These are phyloP conservation scores for Neuroterus valhalla DNA, from an alignment of 1,140 invertebrate genomes.

Conservation along the genomic window DNA sequence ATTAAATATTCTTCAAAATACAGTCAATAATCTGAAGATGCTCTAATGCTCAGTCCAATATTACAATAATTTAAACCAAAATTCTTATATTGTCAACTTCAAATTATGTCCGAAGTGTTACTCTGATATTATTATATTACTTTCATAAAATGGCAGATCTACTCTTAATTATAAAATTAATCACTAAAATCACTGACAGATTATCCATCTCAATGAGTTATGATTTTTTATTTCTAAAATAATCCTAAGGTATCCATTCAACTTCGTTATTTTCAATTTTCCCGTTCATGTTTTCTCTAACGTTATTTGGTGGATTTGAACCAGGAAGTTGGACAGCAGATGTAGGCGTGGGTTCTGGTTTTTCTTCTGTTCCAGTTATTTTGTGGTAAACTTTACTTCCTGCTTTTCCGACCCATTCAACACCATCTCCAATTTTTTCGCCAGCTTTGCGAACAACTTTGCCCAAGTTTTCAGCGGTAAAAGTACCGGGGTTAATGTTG, in stretches of 20 bases:
- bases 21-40: no score
- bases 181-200: background rate
- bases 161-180: no score
- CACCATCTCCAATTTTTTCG: conserved; percentile 81
- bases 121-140: no score
- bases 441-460: conserved; percentile 83
- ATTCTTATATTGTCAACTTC: no score
- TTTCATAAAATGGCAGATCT: no score
- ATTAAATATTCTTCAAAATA: no score
- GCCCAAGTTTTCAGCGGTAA: conserved; percentile 82
- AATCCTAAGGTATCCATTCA: conserved; percentile 69
- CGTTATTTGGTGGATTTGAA: conserved; percentile 9
- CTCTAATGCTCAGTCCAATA: no score
- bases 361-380: conserved; percentile 64
- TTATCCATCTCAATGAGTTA: background rate
- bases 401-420: conserved; percentile 76
- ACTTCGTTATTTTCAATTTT: conserved; percentile 70
- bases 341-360: conserved; percentile 38
- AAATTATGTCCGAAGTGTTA: no score
- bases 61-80: no score
- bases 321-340: background rate
- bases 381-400: conserved; percentile 78
- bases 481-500: conserved; percentile 84
- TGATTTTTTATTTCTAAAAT: conserved; percentile 3
- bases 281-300: conserved; percentile 37